Evolutionary conservation across 2,888 invertebrate genomes (phyloP), one percentile per base, ranked within the genome.

Genomic region (Clivina fossor): DNA sequence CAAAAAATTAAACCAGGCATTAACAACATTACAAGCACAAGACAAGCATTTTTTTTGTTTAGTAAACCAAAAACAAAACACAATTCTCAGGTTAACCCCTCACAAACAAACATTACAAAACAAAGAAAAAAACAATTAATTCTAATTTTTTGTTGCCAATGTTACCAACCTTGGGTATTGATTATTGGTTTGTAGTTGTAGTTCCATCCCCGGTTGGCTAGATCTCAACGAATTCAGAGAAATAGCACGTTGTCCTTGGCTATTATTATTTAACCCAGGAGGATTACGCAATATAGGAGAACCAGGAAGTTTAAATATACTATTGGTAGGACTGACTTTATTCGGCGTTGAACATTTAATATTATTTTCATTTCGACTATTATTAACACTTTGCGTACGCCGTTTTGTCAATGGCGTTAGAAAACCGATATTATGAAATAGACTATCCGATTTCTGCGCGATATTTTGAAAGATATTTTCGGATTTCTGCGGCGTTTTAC

Each of bases 341-440:
- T 58, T 63, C 5, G 68, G 67, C 1, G 68, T 67, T 20, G 67
- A 68, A 16, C 66, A 64, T 48, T 63, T 61, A 19, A 56, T n/a
- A n/a, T n/a, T 55, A 8, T 61, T 38, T 18, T 58, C 56, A 13
- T 30, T 16, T 22, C 41, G 38, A 20, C 26, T 32, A 20, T 30
- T 38, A n/a, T 44, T 41, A 2, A 38, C 32, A 33, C 54, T 48
- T 30, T 60, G 54, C 11, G 51, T 56, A 53, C 67, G 66, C 11
- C 82, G 67, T 66, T 78, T 76, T 53, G 80, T 78, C 35, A 80
- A 74, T 44, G 83, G 83, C 56, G 83, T 82, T 60, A 82, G 69
- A 65, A 82, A 82, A 48, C 77, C 78, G 57, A 78, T 78, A 67
- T 78, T 78, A 58, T 77, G 78, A 69, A 81, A 79, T 58, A 82